phyloP scores from a whole-genome alignment of 2,113 vertebrate genomes.

The Ictidomys tridecemlineatus region DNA sequence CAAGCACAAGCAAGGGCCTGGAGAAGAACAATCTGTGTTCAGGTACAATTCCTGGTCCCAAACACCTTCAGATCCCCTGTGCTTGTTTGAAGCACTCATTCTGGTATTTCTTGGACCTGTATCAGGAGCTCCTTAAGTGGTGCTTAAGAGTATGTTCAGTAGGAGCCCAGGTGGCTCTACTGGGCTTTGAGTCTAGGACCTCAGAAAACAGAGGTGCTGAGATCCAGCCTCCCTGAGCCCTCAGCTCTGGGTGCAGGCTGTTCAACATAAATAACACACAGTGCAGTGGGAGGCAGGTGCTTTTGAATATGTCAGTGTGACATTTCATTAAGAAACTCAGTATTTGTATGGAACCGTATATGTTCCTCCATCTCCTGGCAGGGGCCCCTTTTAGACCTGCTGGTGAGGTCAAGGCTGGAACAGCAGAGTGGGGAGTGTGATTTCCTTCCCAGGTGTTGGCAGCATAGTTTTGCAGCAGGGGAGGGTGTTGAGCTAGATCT shows the following conservation, averaged over 20 bases:
- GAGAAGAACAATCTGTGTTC: neutral
- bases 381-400: neutral
- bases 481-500: accelerated
- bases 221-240: neutral
- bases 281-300: neutral
- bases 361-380: accelerated
- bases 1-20: neutral
- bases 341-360: neutral
- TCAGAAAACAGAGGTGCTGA: neutral
- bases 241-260: neutral
- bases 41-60: neutral
- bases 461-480: neutral
- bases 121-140: neutral
- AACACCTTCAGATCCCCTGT: neutral
- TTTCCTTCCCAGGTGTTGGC: accelerated
- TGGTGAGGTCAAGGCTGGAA: neutral
- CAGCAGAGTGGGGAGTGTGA: neutral
- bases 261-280: neutral
- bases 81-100: neutral
- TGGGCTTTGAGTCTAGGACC: neutral
- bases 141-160: neutral
- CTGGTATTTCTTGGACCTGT: neutral
- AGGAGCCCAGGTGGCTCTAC: neutral
- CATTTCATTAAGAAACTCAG: neutral
- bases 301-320: neutral